Conservation (phyloP, 2,113 vertebrate genomes). For the Tragulus kanchil region DNA sequence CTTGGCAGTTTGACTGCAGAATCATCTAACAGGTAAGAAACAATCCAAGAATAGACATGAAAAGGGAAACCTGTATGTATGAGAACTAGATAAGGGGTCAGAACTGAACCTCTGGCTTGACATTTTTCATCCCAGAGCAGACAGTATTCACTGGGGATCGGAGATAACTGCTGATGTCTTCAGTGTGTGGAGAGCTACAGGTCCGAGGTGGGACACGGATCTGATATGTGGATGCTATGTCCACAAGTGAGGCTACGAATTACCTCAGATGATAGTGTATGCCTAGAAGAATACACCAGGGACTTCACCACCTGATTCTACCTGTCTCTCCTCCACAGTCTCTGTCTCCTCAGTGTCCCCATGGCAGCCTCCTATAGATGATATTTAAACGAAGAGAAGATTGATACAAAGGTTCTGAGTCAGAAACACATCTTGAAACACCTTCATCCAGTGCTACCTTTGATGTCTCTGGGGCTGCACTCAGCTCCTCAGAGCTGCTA, state of each 20-base stretch:
- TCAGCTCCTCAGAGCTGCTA: not conserved
- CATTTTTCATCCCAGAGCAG: not conserved
- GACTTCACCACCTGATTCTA: not conserved
- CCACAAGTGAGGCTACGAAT: not conserved
- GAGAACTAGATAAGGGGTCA: not conserved
- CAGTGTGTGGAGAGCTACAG: not conserved
- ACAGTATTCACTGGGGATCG: not conserved
- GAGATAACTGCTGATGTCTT: not conserved
- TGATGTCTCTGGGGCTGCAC: not conserved
- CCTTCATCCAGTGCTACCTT: not conserved
- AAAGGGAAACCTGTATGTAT: not conserved
- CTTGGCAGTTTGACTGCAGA: too few relatives aligned
- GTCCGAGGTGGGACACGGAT: not conserved
- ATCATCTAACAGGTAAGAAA: not conserved
- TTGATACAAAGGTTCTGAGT: not conserved
- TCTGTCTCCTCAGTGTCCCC: not conserved
- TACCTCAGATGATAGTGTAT: not conserved
- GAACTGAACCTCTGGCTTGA: not conserved
- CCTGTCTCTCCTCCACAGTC: not conserved
- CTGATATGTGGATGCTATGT: rapidly evolving
- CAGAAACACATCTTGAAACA: not conserved
- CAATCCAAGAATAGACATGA: not conserved
- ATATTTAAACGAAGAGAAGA: not conserved
- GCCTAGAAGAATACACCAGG: not conserved
- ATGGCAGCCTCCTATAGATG: not conserved